Base-by-base conservation (phyloP, 23 tunicate genomes). In the Halocynthia aurantium region DNA sequence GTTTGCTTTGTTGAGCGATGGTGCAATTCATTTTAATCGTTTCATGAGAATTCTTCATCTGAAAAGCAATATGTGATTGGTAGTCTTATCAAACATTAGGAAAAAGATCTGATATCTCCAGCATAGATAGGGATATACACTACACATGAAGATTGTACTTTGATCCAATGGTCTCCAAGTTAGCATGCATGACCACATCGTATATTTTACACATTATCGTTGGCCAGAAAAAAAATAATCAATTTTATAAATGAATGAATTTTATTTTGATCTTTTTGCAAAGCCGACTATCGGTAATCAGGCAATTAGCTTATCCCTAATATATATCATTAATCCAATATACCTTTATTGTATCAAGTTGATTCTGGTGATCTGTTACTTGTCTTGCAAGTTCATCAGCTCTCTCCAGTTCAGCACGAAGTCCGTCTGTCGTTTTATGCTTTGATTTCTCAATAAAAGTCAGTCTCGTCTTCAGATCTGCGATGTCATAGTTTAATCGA, bases 41-140 rank as follows among this genome's bases (percentile, higher is more conserved):
- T 65, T 86, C 98, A 50, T 92, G 98, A 8, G 88, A 79, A 63
- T 78, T 73, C 68, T 92, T 85, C 78, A 92, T 64, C 98, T 92
- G 58, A 6, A 77, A 69, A 61, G 12, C 11, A 13, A 54, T 44
- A 76, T 60, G 18, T 60, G 1, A 60, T 60, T 60, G n/a, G 64
- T 15, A 1, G 64, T 2, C 17, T 60, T 60, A 15, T n/a, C 2
- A n/a, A 60, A 15, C 44, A 31, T 21, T 20, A 67, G 15, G 1
- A 4, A 4, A 31, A 31, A 31, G 44, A 31, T 31, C 44, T 31
- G 44, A 31, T 31, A 31, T 31, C 4, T 31, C 44, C 44, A 31
- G 13, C 21, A 68, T 12, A 68, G 13, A 68, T n/a, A 17, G 72
- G 21, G 13, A 68, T 17, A 68, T 22, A 68, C 18, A 68, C 21